Conservation (phyloP, 2,797 vertebrate species). For the Aratinga solstitialis region DNA sequence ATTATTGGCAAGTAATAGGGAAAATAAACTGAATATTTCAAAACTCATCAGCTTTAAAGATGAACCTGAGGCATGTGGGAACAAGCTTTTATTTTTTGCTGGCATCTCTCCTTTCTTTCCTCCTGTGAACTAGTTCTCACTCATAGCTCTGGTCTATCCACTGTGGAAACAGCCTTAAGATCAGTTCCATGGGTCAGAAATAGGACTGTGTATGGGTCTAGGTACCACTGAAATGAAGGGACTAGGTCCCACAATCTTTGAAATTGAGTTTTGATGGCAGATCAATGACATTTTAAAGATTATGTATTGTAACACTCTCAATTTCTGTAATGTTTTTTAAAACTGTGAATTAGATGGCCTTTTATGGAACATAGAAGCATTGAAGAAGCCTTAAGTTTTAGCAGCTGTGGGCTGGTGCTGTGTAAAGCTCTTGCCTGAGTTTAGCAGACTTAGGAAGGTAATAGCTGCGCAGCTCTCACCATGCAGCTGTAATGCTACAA, state of each 20-base stretch:
- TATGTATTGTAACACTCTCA: background rate
- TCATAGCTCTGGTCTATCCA: background rate
- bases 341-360: background rate
- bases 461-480: background rate
- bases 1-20: background rate
- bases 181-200: background rate
- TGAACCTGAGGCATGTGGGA: background rate
- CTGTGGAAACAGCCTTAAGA: background rate
- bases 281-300: background rate
- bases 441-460: background rate
- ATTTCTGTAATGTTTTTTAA: background rate
- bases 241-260: background rate
- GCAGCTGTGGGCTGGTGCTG: background rate
- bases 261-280: background rate
- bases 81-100: background rate
- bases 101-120: background rate
- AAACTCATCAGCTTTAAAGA: slow-evolving; percentile 18
- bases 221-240: background rate
- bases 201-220: background rate
- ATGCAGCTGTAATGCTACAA: background rate
- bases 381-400: background rate
- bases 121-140: background rate
- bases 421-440: background rate
- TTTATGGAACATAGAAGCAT: background rate
- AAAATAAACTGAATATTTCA: background rate